A percentile compares a stretch with the other conserved stretches of the same genome.
Evolutionary conservation across 2,888 invertebrate species (phyloP).

Genomic region (Arctia plantaginis): DNA sequence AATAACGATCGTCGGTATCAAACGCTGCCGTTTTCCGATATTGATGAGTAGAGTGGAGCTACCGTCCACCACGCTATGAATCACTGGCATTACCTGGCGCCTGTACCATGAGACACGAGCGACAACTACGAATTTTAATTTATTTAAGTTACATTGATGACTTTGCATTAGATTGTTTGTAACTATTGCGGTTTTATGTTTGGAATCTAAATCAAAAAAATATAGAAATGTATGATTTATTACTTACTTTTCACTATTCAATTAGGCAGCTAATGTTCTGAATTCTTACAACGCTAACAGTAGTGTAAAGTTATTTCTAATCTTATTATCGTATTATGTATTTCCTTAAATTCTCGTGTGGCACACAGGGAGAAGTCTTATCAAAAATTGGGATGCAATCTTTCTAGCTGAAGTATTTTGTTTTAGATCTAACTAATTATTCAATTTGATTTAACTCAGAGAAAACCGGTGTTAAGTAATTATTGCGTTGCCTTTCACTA

Average conservation of each 20-base stretch:
- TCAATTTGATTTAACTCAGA: background rate
- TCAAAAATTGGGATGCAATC: background rate
- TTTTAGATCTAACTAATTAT: background rate
- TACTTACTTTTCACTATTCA: background rate
- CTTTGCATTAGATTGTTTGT: background rate
- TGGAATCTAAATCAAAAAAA: background rate
- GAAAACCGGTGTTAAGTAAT: too few species aligned
- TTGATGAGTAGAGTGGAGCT: constrained; percentile 69
- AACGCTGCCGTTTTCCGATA: constrained; percentile 71
- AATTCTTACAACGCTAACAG: background rate
- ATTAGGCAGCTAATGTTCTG: background rate
- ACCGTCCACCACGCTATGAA: constrained; percentile 67
- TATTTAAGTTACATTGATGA: constrained; percentile 29
- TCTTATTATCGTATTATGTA: background rate
- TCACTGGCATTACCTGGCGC: constrained; percentile 72
- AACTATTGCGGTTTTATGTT: background rate
- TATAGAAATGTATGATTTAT: background rate
- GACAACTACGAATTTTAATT: background rate
- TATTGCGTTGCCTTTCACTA: too few species aligned
- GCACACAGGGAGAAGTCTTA: background rate
- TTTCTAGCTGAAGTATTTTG: background rate
- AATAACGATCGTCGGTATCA: constrained; percentile 62
- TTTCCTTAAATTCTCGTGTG: background rate
- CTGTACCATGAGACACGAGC: constrained; percentile 25
- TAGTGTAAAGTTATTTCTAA: background rate